These are phyloP conservation scores for Catonia carolina DNA, from an alignment of 2,888 invertebrate species.

Conservation along the genomic window DNA sequence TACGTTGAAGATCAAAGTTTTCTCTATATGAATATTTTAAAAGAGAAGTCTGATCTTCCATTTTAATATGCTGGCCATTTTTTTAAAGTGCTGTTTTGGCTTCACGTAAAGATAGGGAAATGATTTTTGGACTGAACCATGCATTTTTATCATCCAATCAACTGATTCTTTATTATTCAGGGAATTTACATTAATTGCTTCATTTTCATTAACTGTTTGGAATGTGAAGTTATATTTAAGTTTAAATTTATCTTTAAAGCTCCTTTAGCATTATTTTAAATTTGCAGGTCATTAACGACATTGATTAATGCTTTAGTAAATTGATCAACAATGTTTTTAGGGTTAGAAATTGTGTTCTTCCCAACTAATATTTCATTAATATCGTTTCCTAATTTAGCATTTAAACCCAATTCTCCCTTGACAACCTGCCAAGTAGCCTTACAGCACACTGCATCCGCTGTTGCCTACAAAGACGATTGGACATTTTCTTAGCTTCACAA, in stretches of 20 bases:
- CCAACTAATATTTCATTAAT: not conserved
- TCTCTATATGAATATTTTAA: no score
- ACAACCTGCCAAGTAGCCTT: slow-evolving; percentile 13
- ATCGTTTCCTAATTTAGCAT: not conserved
- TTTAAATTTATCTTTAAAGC: not conserved
- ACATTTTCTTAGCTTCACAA: not conserved
- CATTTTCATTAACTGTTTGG: not conserved
- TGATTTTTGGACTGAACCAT: no score
- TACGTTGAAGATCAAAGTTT: no score
- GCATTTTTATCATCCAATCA: no score
- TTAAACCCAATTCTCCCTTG: slow-evolving; percentile 4
- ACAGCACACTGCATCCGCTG: not conserved
- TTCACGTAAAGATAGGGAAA: no score
- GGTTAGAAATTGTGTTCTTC: not conserved
- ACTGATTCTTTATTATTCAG: slow-evolving; percentile 11
- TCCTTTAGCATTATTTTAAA: not conserved
- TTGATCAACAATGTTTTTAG: not conserved
- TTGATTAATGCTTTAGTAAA: slow-evolving; percentile 3
- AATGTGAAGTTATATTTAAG: not conserved
- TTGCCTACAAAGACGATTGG: not conserved
- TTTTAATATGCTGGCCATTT: no score
- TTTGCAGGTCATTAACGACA: not conserved
- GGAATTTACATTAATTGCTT: not conserved
- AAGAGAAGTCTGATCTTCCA: no score
- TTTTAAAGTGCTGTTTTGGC: no score